Percentiles rank a stretch among this genome's conserved stretches.
These are phyloP conservation scores for Lithosia quadra DNA, from an alignment of 2,888 invertebrate genomes.

Conservation along the genomic window DNA sequence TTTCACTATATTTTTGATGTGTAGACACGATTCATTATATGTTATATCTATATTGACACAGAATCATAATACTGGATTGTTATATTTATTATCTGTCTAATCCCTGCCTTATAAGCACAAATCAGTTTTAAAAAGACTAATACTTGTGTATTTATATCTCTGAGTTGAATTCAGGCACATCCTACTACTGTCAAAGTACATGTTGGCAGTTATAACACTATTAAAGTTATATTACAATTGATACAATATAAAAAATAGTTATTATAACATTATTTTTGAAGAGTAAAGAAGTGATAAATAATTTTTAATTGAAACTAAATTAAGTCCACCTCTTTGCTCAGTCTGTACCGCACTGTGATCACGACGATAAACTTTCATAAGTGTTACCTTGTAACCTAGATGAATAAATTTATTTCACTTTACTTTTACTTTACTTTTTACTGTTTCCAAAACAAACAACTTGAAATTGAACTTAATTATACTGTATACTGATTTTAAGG, in stretches of 20 bases:
- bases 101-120: background rate
- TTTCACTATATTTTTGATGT: too few relatives aligned
- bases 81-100: too few relatives aligned
- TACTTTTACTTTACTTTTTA: constrained; percentile 5
- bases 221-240: background rate
- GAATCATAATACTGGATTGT: too few relatives aligned
- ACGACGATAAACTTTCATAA: background rate
- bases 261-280: background rate
- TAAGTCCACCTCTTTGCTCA: background rate
- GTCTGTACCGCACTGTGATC: background rate
- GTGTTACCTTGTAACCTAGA: background rate
- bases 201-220: background rate
- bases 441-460: constrained; percentile 1
- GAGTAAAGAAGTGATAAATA: background rate
- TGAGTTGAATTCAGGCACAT: background rate
- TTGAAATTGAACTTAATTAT: background rate
- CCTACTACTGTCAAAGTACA: background rate
- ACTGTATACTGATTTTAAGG: background rate
- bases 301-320: background rate
- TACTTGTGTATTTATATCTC: background rate
- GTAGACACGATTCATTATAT: too few relatives aligned
- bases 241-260: background rate
- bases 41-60: too few relatives aligned
- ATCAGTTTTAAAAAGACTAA: background rate
- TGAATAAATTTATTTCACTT: background rate